Evolutionary conservation across 2,797 vertebrate genomes (phyloP).

Genomic region (Microcaecilia unicolor): DNA sequence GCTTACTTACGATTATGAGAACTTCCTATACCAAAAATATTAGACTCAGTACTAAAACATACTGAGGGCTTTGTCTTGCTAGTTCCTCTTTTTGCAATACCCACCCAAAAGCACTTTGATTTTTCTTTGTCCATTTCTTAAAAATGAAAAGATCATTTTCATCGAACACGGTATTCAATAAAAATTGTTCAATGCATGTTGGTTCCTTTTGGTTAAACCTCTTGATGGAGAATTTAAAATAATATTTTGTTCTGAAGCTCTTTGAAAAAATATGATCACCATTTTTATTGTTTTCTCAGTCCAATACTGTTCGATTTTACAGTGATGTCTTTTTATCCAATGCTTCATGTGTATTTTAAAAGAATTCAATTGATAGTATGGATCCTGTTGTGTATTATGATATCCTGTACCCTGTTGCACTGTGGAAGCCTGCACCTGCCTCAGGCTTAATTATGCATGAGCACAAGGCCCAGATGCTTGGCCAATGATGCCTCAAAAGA

Average conservation of each 20-base stretch:
- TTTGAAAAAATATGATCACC: too few species aligned
- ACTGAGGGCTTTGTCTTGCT: too few species aligned
- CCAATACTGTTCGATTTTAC: constrained; percentile 26
- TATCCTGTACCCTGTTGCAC: constrained; percentile 28
- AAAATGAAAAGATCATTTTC: constrained; percentile 14
- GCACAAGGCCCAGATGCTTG: constrained; percentile 51
- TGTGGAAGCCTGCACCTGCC: constrained; percentile 52
- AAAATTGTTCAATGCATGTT: constrained; percentile 21
- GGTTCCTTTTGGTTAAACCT: constrained; percentile 23
- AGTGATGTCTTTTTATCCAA: constrained; percentile 13
- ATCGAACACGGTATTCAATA: constrained; percentile 1
- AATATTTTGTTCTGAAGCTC: neutral
- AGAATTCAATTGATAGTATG: constrained; percentile 22
- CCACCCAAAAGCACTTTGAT: constrained; percentile 7
- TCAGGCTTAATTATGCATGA: constrained; percentile 60
- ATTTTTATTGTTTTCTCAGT: too few species aligned
- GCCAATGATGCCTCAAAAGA: constrained; percentile 37
- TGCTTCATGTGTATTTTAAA: constrained; percentile 27
- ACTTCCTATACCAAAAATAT: too few species aligned
- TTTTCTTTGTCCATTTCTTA: constrained; percentile 15
- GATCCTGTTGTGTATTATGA: constrained; percentile 38
- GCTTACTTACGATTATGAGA: too few species aligned
- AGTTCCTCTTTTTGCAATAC: constrained; percentile 4
- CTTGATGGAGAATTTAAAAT: constrained; percentile 16
- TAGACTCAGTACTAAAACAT: too few species aligned